These are phyloP conservation scores for Electrona antarctica DNA, from an alignment of 2,113 vertebrate species.

Conservation along the genomic window DNA sequence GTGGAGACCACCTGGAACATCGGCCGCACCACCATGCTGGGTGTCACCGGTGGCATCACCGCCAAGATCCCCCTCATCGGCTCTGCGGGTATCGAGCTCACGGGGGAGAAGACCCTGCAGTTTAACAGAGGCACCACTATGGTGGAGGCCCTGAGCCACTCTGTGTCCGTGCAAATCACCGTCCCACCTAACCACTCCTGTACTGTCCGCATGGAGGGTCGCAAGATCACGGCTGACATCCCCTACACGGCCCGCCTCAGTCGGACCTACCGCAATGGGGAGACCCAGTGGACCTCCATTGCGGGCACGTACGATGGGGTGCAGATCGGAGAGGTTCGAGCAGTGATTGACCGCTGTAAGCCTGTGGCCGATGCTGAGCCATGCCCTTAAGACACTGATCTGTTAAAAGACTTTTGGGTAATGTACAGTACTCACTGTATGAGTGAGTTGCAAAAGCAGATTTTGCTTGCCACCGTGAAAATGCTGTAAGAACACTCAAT, in stretches of 20 bases:
- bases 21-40: slow-evolving; percentile 72
- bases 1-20: slow-evolving; percentile 78
- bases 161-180: slow-evolving; percentile 69
- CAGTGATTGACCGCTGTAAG: slow-evolving; percentile 75
- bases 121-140: slow-evolving; percentile 71
- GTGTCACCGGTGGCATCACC: slow-evolving; percentile 69
- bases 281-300: slow-evolving; percentile 76
- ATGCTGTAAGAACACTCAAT: too few relatives aligned
- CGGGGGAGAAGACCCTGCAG: slow-evolving; percentile 71
- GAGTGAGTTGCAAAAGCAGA: too few relatives aligned
- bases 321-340: slow-evolving; percentile 74
- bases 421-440: too few relatives aligned
- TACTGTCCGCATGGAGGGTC: slow-evolving; percentile 74
- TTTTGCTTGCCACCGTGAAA: too few relatives aligned
- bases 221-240: slow-evolving; percentile 74
- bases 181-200: slow-evolving; percentile 75
- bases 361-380: slow-evolving; percentile 70
- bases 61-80: slow-evolving; percentile 75
- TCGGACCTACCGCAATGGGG: slow-evolving; percentile 72
- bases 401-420: too few relatives aligned
- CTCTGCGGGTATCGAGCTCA: slow-evolving; percentile 63
- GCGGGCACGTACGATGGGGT: slow-evolving; percentile 69
- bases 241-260: slow-evolving; percentile 76
- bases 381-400: slow-evolving; percentile 51
- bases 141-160: slow-evolving; percentile 71